These are phyloP conservation scores for Crotalus helleri DNA, from an alignment of 2,113 vertebrate species.

Conservation along the genomic window DNA sequence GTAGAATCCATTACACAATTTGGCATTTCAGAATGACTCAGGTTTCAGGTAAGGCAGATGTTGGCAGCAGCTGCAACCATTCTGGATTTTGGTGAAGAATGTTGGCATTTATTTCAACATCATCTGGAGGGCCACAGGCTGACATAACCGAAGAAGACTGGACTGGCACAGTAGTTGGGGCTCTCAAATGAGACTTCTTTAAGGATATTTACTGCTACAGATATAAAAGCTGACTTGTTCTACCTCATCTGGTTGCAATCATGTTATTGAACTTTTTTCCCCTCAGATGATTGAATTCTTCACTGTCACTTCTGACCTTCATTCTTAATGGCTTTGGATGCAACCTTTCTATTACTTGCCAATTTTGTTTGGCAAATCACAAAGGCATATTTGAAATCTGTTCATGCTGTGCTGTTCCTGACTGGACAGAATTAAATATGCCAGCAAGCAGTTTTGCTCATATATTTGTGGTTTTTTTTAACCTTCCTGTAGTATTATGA, in stretches of 20 bases:
- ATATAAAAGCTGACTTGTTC: neutral
- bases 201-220: neutral
- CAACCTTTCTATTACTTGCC: constrained; percentile 1
- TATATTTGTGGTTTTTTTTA: neutral
- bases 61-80: neutral
- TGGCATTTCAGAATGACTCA: neutral
- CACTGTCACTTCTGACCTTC: constrained; percentile 15
- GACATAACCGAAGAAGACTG: neutral
- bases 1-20: neutral
- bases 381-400: neutral
- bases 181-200: neutral
- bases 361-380: neutral
- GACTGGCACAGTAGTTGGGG: neutral
- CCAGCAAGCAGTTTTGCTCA: neutral
- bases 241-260: neutral
- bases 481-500: neutral
- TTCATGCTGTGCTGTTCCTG: neutral
- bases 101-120: neutral
- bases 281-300: neutral
- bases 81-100: neutral
- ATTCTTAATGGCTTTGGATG: constrained; percentile 6
- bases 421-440: neutral
- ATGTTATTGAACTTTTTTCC: neutral
- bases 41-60: neutral
- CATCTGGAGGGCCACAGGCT: neutral